Conservation (phyloP, 2,113 vertebrate species). For the Isurus oxyrinchus region DNA sequence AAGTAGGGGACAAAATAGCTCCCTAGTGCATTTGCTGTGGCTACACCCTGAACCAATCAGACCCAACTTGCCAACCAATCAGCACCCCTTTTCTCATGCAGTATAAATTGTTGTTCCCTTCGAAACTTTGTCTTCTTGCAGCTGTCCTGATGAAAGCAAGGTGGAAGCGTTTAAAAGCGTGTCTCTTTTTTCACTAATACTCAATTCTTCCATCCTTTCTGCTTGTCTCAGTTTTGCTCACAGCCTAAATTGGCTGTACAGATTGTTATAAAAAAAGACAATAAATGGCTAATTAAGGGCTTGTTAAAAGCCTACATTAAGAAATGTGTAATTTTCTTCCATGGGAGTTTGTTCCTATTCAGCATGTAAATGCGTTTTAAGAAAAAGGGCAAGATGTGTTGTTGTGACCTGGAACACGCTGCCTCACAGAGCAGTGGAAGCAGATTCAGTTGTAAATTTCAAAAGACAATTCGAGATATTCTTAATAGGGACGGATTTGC, state of each 20-base stretch:
- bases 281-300: not conserved
- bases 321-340: not conserved
- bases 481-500: not conserved
- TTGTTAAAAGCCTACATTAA: not conserved
- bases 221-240: not conserved
- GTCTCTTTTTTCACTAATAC: no score
- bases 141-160: no score
- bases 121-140: no score
- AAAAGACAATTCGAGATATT: not conserved
- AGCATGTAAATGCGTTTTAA: not conserved
- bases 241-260: not conserved
- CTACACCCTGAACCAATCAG: no score
- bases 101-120: no score
- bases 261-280: not conserved
- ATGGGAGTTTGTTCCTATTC: not conserved
- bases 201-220: not conserved
- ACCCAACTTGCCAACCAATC: no score
- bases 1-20: no score
- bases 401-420: not conserved
- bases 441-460: not conserved
- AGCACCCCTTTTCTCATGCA: no score
- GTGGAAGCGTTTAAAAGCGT: no score
- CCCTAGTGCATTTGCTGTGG: no score
- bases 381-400: not conserved
- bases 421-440: not conserved